Evolutionary conservation across 1,140 invertebrate species (phyloP), one percentile per base, ranked within the genome.

Genomic region (Copidosoma floridanum): DNA sequence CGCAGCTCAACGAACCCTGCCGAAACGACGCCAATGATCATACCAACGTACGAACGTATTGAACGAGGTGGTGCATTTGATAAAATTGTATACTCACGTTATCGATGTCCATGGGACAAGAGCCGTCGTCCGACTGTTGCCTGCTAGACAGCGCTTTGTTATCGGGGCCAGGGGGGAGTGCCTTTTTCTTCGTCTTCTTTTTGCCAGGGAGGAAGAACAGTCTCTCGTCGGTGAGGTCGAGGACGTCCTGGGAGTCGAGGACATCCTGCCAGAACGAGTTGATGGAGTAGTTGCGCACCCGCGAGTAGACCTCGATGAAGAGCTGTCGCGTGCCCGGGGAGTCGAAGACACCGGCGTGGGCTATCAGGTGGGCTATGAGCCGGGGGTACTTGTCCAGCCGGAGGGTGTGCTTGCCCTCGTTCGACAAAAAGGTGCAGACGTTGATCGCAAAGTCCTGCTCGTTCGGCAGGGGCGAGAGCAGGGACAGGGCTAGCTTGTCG

Each of bases 401-500:
- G 27, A 99, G 77, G 4, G 90, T 87, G 71, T 95, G 92, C 52
- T 91, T 90, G 32, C 93, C 92, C 73, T 98, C 95, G 68, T 95
- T 96, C 20, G 94, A 95, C 61, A 99, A 82, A 47, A 99, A 81
- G 0, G 94, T 97, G 75, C 95, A 97, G 1, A 98, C 92, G 78
- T 99, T 98, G 53, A 99, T 90, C 3, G 95, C 95, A 82, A 99
- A 96, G 75, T 99, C 96, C 74, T 99, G 94, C 81, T 99, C 97
- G 78, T 99, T 99, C 14, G 97, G 96, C 66, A 99, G 82, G 1
- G 96, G 96, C 32, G 93, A 95, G 18, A 96, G 77, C 7, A 99
- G 81, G 0, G 96, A 96, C 26, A 97, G 82, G 20, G 92, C 86
- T 12, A 99, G 81, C 66, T 91, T 89, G 66, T 94, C 91, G 71